Percentiles rank a stretch among this genome's conserved stretches.
Conservation (phyloP, 2,113 vertebrate species). For the Dasypus novemcinctus region DNA sequence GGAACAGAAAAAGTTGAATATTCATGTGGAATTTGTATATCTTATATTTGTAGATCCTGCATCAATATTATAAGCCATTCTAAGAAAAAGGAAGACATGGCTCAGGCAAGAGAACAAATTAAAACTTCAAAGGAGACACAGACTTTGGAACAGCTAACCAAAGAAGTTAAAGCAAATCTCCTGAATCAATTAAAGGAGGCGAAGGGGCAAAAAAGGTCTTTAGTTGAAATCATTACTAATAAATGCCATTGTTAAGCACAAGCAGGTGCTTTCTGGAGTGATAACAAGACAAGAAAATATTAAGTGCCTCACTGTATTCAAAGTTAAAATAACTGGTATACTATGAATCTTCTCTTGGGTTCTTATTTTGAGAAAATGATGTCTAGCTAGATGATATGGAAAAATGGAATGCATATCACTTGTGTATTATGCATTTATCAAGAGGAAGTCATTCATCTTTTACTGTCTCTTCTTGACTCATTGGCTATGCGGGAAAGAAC, state of each 20-base stretch:
- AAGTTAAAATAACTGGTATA: constrained; percentile 1
- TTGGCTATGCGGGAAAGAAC: background rate
- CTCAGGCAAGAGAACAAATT: too few species aligned
- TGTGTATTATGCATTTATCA: background rate
- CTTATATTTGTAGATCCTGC: background rate
- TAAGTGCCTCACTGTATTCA: background rate
- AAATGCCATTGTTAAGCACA: constrained; percentile 33
- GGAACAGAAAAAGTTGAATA: too few species aligned
- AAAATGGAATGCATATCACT: background rate
- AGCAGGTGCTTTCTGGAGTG: constrained; percentile 24
- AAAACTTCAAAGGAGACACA: too few species aligned
- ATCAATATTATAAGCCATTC: constrained; percentile 9
- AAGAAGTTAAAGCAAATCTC: too few species aligned
- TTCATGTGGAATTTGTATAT: too few species aligned
- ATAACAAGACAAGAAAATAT: background rate
- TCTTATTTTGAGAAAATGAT: background rate
- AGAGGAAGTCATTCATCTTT: background rate
- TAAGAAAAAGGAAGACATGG: background rate
- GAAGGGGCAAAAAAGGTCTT: background rate
- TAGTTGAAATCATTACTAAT: constrained; percentile 45
- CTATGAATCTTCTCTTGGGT: background rate
- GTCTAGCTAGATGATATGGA: background rate
- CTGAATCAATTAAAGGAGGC: too few species aligned
- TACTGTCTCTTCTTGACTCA: constrained; percentile 1
- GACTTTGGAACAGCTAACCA: too few species aligned